Base-by-base conservation (phyloP, 2,797 vertebrate species). In the Enteromius treurensis region DNA sequence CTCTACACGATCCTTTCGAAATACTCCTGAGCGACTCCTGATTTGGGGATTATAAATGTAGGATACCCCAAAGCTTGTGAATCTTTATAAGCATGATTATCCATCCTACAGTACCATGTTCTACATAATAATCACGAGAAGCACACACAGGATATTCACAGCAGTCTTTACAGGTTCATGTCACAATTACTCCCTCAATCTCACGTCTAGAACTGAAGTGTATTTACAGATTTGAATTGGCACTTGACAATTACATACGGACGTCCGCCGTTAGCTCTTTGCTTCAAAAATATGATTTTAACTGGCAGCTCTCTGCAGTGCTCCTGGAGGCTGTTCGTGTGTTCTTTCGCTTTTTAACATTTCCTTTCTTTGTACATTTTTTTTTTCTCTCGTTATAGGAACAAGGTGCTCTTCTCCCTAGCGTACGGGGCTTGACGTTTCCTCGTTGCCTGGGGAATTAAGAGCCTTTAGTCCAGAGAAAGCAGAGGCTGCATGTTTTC, bases 401-500 rank as follows among this genome's bases (percentile, higher is more conserved):
- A 81, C 53, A 70, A 68, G 80, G 80, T 76, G 67, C 60, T n/a
- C 64, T 74, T 58, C 17, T 85, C 62, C 49, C 76, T 51, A 75
- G 75, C 17, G 76, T 81, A 69, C 60, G 26, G 77, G 34, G 29
- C 49, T 84, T 77, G 65, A 80, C 45, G 49, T 80, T 78, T 77
- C 70, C 70, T 74, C 17, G 19, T 76, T 23, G 79, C 73, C 74
- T n/a, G 62, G 40, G 79, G 85, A 64, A 42, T 64, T 23, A 71
- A 64, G 77, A 83, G 80, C 77, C 60, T 82, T 94, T 93, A 99
- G 95, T 99, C 98, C 93, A 99, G 96, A 62, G 97, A 98, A 85
- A 99, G 97, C 91, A 99, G 95, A 26, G 98, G 98, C 91, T 99
- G 98, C 95, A 98, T 96, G 94, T 99, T 99, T 92, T 99, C 97